Base-by-base conservation (phyloP, 2,113 vertebrate genomes). In the Oophaga pumilio region DNA sequence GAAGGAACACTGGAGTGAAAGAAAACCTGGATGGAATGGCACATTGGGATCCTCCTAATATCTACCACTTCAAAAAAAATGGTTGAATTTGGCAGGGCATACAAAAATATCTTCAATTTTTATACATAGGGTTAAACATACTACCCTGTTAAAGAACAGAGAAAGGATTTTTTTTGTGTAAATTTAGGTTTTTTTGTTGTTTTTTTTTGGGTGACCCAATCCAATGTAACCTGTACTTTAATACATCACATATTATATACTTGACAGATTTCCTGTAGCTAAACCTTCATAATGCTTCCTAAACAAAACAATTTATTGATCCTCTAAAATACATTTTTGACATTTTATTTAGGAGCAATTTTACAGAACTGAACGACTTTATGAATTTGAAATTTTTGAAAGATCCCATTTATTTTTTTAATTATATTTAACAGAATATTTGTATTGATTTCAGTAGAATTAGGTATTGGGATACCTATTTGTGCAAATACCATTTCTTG, bases 1-100 rank as follows among this genome's bases (percentile, higher is more conserved):
- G 94, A 94, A 95, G 92, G 90, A 95, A 94, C 91, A 94, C 92
- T 91, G 92, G 91, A 92, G 91, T 91, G 90, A 93, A 80, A 93
- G 87, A 91, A 91, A 92, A 93, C 92, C 90, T 68, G 89, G 90
- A 91, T 93, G 92, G 93, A 96, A 95, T 95, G 92, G 93, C 92
- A 93, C 92, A 92, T 92, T 92, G 91, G 81, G 91, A 92, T 78
- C 90, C 91, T 78, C 90, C 91, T 89, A 89, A 87, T 92, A 89
- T 87, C 92, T 91, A 93, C 84, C 90, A 91, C 90, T 93, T 33
- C 68, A 90, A 76, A 74, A 90, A 76, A 74, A 89, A 91, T 77
- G 89, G 89, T 85, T 87, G 91, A 90, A 84, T 90, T 87, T 89
- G 85, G 89, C 69, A 87, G 88, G 33, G 50, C n/a, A n/a, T 89